phyloP scores from a whole-genome alignment of 2,797 vertebrate species.

The Tympanoctomys barrerae region DNA sequence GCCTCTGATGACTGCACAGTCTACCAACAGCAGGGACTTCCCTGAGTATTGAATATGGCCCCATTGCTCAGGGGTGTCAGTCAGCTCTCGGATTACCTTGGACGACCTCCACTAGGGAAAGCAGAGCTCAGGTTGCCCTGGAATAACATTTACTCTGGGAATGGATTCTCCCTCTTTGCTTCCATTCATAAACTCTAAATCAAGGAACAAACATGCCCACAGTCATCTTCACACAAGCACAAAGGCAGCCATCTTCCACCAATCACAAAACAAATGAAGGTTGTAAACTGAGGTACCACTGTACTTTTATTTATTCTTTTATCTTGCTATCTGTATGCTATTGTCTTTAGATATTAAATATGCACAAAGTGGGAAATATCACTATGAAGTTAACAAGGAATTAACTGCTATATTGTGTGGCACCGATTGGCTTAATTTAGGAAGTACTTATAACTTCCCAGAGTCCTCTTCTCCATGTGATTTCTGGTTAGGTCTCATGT shows the following conservation, averaged over 20 bases:
- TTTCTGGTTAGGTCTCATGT: neutral
- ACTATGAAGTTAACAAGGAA: neutral
- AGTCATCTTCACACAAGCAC: neutral
- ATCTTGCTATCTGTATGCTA: neutral
- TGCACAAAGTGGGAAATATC: neutral
- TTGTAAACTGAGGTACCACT: neutral
- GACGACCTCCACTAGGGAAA: neutral
- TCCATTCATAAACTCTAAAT: neutral
- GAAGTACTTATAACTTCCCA: neutral
- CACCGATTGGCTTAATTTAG: neutral
- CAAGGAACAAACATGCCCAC: neutral
- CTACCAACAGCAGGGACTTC: neutral
- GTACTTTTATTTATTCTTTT: neutral
- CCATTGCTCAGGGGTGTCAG: neutral
- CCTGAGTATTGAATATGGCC: neutral
- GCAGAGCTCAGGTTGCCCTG: neutral
- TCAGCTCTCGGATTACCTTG: neutral
- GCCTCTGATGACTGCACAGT: neutral
- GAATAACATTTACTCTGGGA: neutral
- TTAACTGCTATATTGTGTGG: neutral
- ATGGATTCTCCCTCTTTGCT: neutral
- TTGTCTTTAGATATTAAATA: conserved; percentile 4
- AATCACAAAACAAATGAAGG: neutral
- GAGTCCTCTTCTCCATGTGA: neutral
- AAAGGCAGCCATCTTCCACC: neutral